Evolutionary conservation across 2,113 vertebrate species (phyloP), one percentile per base, ranked within the genome.

Genomic region (Gnathonemus echidnorhynchus): DNA sequence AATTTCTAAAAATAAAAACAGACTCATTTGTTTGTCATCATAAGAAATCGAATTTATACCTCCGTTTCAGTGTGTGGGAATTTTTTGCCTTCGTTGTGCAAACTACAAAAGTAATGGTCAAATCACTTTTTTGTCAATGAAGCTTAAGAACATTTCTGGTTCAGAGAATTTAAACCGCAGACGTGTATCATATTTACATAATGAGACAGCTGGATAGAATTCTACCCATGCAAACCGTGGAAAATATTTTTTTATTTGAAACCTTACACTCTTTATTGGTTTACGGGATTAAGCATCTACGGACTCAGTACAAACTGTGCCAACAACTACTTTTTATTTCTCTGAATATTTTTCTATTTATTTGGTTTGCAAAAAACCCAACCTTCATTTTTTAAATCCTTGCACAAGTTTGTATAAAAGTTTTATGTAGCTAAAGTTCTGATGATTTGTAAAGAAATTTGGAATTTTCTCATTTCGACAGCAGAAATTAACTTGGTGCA

Each of bases 221-320:
- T 80, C 74, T 80, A n/a, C 3, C 31, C 74, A 80, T 19, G 31
- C 35, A 42, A 80, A 42, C 31, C 2, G 0, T 80, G 74, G 31
- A 80, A 77, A 80, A 80, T 42, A 39, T 77, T 42, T 70, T 70
- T 80, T 80, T 80, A 80, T 42, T 80, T 80, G 74, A 80, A 80
- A 80, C 74, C 31, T 19, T 80, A 80, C 74, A 42, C 74, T 80
- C 35, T 80, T 39, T 80, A 80, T 80, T 80, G 74, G 74, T 80
- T 80, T 19, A 70, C 15, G 10, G 74, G 74, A 42, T 19, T 39
- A 42, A 80, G 74, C 74, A 19, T 42, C 17, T 80, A 6, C 74
- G 1, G 15, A 80, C 62, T 70, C 74, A 42, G 74, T 35, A 80
- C 74, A 77, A 70, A 19, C 35, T 8, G 74, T 80, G 74, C 74